Evolutionary conservation across 1,140 invertebrate genomes (phyloP).

Genomic region (Hylyphantes graminicola): DNA sequence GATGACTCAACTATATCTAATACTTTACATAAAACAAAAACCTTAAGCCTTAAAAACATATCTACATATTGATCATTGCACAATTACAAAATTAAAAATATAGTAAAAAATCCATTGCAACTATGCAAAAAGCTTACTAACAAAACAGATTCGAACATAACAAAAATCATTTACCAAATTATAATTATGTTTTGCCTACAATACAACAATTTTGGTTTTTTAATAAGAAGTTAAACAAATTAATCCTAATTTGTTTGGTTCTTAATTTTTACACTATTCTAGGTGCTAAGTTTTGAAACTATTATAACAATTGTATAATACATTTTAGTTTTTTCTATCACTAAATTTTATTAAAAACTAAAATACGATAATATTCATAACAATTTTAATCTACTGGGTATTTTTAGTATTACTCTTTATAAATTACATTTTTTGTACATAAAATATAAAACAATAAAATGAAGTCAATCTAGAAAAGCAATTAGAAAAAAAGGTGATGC

Average conservation of each 20-base stretch:
- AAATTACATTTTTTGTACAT: no score
- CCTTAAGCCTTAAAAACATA: constrained; percentile 6
- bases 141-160: neutral
- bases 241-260: neutral
- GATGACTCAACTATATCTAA: constrained; percentile 3
- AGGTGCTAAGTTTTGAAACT: no score
- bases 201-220: neutral
- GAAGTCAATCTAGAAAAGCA: no score
- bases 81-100: neutral
- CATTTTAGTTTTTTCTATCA: no score
- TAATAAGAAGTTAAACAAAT: neutral
- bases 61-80: neutral
- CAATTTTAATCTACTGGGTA: no score
- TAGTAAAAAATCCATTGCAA: neutral
- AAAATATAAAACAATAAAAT: no score
- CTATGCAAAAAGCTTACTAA: neutral
- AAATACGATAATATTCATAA: no score
- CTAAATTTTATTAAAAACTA: no score
- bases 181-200: neutral
- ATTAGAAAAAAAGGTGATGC: no score
- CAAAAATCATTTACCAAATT: neutral
- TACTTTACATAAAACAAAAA: constrained; percentile 5
- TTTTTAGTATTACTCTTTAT: no score
- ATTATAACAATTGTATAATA: no score
- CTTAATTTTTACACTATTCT: no score